Evolutionary conservation across 2,113 vertebrate species (phyloP), one percentile per base, ranked within the genome.

Genomic region (Anarhynchus alexandrinus): DNA sequence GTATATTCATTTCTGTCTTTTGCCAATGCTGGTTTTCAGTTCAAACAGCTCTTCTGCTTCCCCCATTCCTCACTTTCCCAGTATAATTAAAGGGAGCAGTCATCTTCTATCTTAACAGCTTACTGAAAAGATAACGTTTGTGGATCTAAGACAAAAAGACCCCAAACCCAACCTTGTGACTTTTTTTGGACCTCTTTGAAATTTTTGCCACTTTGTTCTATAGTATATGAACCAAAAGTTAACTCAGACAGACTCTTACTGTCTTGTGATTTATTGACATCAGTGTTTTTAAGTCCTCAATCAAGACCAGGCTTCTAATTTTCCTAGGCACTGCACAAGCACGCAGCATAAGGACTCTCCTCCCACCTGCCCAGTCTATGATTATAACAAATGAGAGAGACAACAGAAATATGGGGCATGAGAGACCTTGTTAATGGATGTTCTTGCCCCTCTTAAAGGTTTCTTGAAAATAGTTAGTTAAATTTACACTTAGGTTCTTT

Each of bases 1-100:
- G 78, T 96, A 95, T 95, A 85, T 93, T 93, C 93, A 91, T 96
- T 95, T 96, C 85, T 93, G 71, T 70, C 95, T 90, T 97, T 86
- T 97, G 90, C 96, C 96, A 96, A 8, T 88, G 85, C 90, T 80
- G 85, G 62, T 77, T 97, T 93, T 96, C 76, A 93, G 92, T 92
- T 96, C 95, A 96, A 94, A 95, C 88, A 92, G 92, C 85, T 92
- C 82, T 94, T 93, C 79, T 95, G 85, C 90, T 93, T 93, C 88
- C 80, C 65, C 55, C 88, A 55, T 93, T 92, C 92, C 92, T 95
- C 86, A 83, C 88, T 94, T 93, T 88, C 71, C 38, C 42, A 88
- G 79, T 67, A 90, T 95, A 96, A 95, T 93, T 96, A 93, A 94
- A 95, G 55, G 74, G 58, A 93, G 51, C 54, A 80, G 87, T 93